A percentile compares a stretch with the other conserved stretches of the same genome.
Conservation (phyloP, 1,140 invertebrate species). For the Hycleus phaleratus region DNA sequence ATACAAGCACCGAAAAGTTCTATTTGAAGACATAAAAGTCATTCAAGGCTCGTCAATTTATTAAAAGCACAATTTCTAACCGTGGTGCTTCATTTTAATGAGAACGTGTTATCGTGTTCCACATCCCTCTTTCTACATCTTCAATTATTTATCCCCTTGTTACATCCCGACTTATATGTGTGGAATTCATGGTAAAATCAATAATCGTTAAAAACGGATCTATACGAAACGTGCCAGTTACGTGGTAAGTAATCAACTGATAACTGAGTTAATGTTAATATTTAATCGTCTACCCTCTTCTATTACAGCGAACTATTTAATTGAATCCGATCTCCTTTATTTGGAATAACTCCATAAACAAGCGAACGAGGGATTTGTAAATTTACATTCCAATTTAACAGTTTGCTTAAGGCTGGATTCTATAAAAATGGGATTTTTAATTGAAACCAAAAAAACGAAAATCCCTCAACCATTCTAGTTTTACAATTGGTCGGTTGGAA, state of each 20-base stretch:
- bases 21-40: too few species aligned
- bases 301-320: conserved; percentile 3
- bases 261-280: conserved; percentile 16
- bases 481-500: conserved; percentile 6
- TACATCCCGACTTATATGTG: conserved; percentile 1
- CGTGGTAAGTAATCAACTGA: conserved; percentile 17
- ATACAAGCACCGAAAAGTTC: too few species aligned
- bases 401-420: background rate
- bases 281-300: conserved; percentile 13
- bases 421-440: background rate
- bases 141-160: too few species aligned
- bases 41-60: too few species aligned
- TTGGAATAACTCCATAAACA: conserved; percentile 5
- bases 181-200: conserved; percentile 4
- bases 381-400: background rate
- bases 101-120: background rate
- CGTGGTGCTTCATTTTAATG: conserved; percentile 2
- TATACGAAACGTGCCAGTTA: conserved; percentile 7
- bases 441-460: background rate
- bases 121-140: too few species aligned
- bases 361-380: background rate
- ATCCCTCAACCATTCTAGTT: background rate
- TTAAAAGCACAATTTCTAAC: too few species aligned
- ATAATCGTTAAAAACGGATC: conserved; percentile 6
- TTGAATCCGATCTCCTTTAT: conserved; percentile 17